Base-by-base conservation (phyloP, 2,113 vertebrate genomes). In the Serinus canaria region DNA sequence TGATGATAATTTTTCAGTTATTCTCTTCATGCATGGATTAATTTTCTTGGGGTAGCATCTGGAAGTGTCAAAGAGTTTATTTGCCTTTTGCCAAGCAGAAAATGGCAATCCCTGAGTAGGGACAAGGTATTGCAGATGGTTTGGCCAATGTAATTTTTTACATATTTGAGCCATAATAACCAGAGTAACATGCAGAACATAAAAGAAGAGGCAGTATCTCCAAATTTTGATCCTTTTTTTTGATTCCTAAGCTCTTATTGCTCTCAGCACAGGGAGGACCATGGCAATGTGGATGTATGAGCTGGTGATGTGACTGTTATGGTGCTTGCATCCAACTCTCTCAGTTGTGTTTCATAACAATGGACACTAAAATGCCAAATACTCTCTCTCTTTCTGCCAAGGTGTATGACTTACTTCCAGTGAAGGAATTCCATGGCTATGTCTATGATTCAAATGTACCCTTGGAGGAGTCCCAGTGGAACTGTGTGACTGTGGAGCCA, bases 351-450 rank as follows among this genome's bases (percentile, higher is more conserved):
- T 85, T 93, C 37, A 7, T 88, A 60, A 41, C 43, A 88, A 28
- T 37, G 41, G 23, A n/a, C 31, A 63, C 15, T 66, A 77, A 90
- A 86, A 88, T 49, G 25, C 33, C 30, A 69, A 66, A 89, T 80
- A 23, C 12, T 47, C 11, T 83, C 24, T 6, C 28, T 93, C 35
- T 56, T 55, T 95, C 87, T 95, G 31, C 80, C 37, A 81, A 98
- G 98, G 85, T 98, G 28, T 98, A 98, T 52, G 24, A 82, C 23
- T 80, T 97, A 55, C 93, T 98, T 35, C 97, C 97, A 30, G 84
- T 95, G 82, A 97, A 95, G 47, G 93, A 97, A 35, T 31, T 97
- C 30, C 60, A 10, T 37, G 66, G 73, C 50, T 98, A 97, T 62
- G 3, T 0, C 9, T 1, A 88, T 30, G 64, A 46, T 70, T 2